Evolutionary conservation across 2,113 vertebrate genomes (phyloP).

Genomic region (Manacus vitellinus): DNA sequence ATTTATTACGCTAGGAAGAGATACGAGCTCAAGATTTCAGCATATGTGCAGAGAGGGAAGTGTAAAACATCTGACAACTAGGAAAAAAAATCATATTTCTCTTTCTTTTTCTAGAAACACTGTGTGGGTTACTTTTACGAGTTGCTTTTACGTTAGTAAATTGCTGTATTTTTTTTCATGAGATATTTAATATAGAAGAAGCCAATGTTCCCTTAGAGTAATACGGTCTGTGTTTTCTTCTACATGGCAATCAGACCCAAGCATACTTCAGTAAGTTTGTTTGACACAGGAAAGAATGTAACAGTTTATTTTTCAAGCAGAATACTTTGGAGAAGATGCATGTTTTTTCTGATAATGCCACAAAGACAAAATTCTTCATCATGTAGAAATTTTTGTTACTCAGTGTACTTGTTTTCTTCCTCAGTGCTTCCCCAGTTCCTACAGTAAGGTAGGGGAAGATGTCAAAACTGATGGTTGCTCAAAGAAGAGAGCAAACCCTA

Average conservation of each 20-base stretch:
- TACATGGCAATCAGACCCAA: neutral
- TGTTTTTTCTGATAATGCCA: neutral
- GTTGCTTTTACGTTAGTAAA: neutral
- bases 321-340: neutral
- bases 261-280: neutral
- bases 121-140: neutral
- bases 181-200: neutral
- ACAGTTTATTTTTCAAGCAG: neutral
- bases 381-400: neutral
- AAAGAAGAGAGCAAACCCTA: neutral
- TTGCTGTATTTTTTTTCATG: neutral
- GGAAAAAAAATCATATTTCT: neutral
- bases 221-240: neutral
- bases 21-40: neutral
- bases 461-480: neutral
- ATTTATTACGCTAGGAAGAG: neutral
- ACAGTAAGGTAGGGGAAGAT: neutral
- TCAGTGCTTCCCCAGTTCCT: neutral
- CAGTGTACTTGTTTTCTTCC: rapidly evolving
- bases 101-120: neutral
- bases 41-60: neutral
- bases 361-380: neutral
- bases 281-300: neutral
- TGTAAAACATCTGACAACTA: neutral
- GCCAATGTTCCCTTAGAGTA: neutral